These are phyloP conservation scores for Heliconius aoede DNA, from an alignment of 2,888 invertebrate genomes.

Conservation along the genomic window DNA sequence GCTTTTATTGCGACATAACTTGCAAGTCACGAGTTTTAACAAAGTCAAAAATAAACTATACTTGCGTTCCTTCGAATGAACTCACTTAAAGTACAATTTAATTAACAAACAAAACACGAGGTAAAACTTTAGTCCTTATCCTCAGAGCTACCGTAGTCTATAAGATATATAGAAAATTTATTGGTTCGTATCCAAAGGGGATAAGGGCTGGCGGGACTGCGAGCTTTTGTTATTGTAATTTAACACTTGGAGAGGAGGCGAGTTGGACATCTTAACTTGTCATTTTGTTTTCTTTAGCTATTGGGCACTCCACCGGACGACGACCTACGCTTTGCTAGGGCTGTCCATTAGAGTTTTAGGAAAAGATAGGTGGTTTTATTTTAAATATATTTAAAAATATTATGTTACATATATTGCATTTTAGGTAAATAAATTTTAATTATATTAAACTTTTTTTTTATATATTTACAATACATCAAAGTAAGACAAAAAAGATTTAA, in stretches of 20 bases:
- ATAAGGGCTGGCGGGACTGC: slow-evolving; percentile 53
- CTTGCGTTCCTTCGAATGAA: slow-evolving; percentile 34
- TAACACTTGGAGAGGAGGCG: slow-evolving; percentile 63
- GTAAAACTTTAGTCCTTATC: slow-evolving; percentile 44
- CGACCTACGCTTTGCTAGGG: slow-evolving; percentile 69
- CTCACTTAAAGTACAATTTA: slow-evolving; percentile 57
- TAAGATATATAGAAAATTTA: slow-evolving; percentile 16
- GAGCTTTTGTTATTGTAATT: slow-evolving; percentile 77
- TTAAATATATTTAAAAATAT: not conserved
- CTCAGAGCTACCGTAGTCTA: slow-evolving; percentile 31
- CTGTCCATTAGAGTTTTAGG: slow-evolving; percentile 47
- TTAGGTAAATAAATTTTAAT: not conserved
- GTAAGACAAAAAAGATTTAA: not conserved
- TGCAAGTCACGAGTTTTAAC: slow-evolving; percentile 45
- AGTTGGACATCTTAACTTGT: slow-evolving; percentile 78
- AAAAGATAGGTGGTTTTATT: not conserved
- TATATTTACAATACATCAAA: not conserved
- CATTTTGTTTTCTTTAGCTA: slow-evolving; percentile 79
- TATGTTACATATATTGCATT: not conserved
- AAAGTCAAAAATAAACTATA: slow-evolving; percentile 25
- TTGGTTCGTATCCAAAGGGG: slow-evolving; percentile 56
- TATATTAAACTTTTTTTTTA: not conserved
- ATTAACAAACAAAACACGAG: slow-evolving; percentile 66
- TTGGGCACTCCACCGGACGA: slow-evolving; percentile 68
- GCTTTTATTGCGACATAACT: slow-evolving; percentile 25